Base-by-base conservation (phyloP, 1,140 invertebrate species). In the Palaemon carinicauda region DNA sequence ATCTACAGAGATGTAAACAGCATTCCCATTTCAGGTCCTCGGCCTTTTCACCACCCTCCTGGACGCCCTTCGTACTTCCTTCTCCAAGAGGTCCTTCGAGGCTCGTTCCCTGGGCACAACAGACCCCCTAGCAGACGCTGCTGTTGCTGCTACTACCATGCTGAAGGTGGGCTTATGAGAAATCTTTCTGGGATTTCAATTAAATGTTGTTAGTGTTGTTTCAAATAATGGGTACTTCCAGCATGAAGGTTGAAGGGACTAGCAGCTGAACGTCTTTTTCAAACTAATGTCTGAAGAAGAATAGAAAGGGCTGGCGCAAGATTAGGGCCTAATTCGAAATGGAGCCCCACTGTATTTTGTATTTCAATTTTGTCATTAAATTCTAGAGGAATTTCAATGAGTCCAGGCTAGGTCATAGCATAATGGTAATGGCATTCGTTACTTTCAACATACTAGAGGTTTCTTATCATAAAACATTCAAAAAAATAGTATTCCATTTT, bases 31-130 rank as follows among this genome's bases (percentile, higher is more conserved):
- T 89, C 93, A 97, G 96, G 96, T 97, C 92, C 96, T 97, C 92
- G 96, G 95, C 92, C 96, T 98, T 91, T 95, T 97, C 29, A 95
- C 97, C 89, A 96, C 96, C 91, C 94, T 98, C 33, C 92, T 97
- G 92, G 96, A 98, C 89, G 96, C 96, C 52, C 92, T 97, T 90
- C 97, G 97, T 91, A 96, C 96, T 10, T 97, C 96, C 41, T 97
- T 98, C 93, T 96, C 96, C 10, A 96, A 97, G 92, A 94, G 96
- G 88, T 97, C 96, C 7, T 91, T 97, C 84, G 92, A 94, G 0
- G 96, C 96, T 29, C 93, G 96, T 65, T 96, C 95, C 50, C 92
- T 96, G 83, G 96, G 96, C 84, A 94, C 94, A 91, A 96, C 96
- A 90, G 96, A 97, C 91, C 95, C 95, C 4, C 93, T 97, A 51